A percentile compares a stretch with the other conserved stretches of the same genome.
Evolutionary conservation across 2,113 vertebrate species (phyloP).

Genomic region (Elanoides forficatus): DNA sequence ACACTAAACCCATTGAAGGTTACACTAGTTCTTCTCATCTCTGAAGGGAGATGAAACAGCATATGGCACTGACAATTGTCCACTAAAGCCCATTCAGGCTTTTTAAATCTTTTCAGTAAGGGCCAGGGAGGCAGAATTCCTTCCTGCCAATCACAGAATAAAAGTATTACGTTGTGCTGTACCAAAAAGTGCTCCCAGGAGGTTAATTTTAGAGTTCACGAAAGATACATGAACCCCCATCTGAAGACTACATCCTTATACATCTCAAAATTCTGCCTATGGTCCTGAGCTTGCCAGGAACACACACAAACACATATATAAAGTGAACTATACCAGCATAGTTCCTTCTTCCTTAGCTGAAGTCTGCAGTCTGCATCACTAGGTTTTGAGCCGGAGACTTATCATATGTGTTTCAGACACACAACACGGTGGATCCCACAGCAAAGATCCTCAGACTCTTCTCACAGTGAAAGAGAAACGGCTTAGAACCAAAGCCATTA

Average conservation of each 20-base stretch:
- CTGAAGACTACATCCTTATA: background rate
- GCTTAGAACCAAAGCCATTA: background rate
- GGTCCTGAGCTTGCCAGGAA: background rate
- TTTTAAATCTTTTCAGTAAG: background rate
- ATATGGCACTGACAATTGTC: background rate
- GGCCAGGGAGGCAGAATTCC: background rate
- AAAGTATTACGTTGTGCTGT: background rate
- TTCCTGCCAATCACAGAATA: background rate
- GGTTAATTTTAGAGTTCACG: background rate
- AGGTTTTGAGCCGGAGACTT: background rate
- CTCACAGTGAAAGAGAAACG: background rate
- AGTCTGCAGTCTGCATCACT: background rate
- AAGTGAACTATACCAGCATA: background rate
- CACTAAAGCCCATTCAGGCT: background rate
- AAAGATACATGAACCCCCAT: background rate
- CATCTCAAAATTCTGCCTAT: background rate
- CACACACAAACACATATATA: background rate
- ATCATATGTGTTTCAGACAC: background rate
- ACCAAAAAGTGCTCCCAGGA: background rate
- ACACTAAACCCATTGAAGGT: background rate
- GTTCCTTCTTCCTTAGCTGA: background rate
- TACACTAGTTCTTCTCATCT: background rate
- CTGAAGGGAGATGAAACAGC: background rate
- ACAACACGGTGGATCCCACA: background rate
- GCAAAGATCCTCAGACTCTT: background rate